These are phyloP conservation scores for Heterohyrax brucei DNA, from an alignment of 2,797 vertebrate species.

Conservation along the genomic window DNA sequence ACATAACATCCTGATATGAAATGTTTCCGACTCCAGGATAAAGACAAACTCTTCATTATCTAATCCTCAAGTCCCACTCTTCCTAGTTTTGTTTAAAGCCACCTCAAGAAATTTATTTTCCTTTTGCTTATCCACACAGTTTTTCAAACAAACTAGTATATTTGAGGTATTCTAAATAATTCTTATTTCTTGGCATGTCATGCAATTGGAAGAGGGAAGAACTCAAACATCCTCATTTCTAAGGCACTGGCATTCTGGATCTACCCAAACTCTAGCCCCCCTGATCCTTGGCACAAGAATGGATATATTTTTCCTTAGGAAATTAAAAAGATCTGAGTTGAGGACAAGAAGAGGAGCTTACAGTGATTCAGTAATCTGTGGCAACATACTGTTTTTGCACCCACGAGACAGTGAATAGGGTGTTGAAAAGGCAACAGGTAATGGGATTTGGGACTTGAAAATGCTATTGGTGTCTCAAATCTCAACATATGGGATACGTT, in stretches of 20 bases:
- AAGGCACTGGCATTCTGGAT: not conserved
- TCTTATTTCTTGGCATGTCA: not conserved
- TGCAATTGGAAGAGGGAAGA: not conserved
- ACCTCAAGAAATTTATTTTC: not conserved
- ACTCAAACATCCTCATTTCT: not conserved
- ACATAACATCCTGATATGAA: not conserved
- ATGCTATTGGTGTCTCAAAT: not conserved
- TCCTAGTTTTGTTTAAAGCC: conserved; percentile 52
- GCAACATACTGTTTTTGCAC: not conserved
- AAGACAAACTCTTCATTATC: conserved; percentile 15
- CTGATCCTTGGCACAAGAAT: not conserved
- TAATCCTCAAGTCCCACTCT: not conserved
- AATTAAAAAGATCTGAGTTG: not conserved
- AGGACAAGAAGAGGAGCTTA: not conserved
- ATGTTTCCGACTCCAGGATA: not conserved
- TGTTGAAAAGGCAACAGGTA: not conserved
- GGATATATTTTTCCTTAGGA: not conserved
- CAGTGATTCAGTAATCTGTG: not conserved
- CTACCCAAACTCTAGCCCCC: not conserved
- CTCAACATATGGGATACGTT: not conserved
- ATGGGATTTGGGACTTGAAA: not conserved
- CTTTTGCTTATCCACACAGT: conserved; percentile 24
- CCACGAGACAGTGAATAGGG: not conserved
- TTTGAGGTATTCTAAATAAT: not conserved
- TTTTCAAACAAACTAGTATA: conserved; percentile 51